Percentiles rank a stretch among this genome's conserved stretches.
phyloP scores from a whole-genome alignment of 2,888 invertebrate genomes.

The Sphinx pinastri region DNA sequence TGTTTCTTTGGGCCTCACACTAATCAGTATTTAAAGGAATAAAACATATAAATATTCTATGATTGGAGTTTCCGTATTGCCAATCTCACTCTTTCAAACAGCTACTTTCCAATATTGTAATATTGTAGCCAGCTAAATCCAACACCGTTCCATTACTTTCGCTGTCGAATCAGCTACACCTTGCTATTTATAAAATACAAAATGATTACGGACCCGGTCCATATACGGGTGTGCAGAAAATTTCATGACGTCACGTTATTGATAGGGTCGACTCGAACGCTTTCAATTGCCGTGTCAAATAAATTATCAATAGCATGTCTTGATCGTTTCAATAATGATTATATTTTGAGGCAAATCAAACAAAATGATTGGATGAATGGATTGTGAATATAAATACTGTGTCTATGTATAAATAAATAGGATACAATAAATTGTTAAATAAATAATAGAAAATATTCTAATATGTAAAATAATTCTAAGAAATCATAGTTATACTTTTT shows the following conservation, averaged over 20 bases:
- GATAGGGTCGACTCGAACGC: not conserved
- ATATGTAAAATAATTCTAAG: no score
- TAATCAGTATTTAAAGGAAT: no score
- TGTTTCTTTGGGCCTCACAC: no score
- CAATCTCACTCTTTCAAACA: not conserved
- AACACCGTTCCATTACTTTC: not conserved
- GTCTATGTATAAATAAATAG: no score
- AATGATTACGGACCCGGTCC: not conserved
- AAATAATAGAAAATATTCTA: no score
- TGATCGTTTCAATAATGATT: no score
- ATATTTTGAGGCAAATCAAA: no score
- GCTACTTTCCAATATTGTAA: not conserved
- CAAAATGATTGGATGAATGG: no score
- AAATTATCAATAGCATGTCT: not conserved
- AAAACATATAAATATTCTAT: not conserved
- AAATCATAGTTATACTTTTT: no score
- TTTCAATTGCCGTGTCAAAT: constrained; percentile 10
- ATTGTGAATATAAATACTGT: no score
- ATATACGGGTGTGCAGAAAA: not conserved
- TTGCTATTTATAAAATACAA: not conserved
- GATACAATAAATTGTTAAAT: no score
- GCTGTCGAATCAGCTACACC: not conserved
- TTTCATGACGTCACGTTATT: not conserved
- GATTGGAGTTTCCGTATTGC: not conserved
- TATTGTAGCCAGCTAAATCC: not conserved